These are phyloP conservation scores for Drosophila serrata DNA, from an alignment of 1,140 invertebrate species.

Conservation along the genomic window DNA sequence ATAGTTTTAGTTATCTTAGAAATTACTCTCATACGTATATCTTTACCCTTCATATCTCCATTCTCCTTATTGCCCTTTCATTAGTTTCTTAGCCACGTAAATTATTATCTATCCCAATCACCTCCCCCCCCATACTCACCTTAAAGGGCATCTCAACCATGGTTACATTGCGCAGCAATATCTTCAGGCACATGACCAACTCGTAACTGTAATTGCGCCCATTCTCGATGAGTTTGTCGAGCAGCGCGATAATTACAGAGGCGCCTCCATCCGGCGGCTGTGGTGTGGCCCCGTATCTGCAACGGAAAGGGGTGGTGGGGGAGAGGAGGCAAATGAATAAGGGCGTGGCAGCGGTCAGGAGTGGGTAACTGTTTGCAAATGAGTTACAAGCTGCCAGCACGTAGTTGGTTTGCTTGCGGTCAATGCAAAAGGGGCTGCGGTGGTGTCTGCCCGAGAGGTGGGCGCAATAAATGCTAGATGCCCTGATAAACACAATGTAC, in stretches of 20 bases:
- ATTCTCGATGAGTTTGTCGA: slow-evolving; percentile 88
- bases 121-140: slow-evolving; percentile 63
- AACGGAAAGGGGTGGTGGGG: slow-evolving; percentile 57
- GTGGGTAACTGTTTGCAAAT: slow-evolving; percentile 49
- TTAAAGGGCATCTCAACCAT: slow-evolving; percentile 84
- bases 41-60: neutral
- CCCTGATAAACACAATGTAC: slow-evolving; percentile 74
- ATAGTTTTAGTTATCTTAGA: neutral
- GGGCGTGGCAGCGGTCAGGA: slow-evolving; percentile 46
- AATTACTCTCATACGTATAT: neutral
- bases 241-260: slow-evolving; percentile 85
- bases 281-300: slow-evolving; percentile 82
- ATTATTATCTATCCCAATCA: neutral
- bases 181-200: slow-evolving; percentile 88
- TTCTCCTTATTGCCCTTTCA: neutral
- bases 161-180: slow-evolving; percentile 88
- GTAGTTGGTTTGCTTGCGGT: slow-evolving; percentile 49
- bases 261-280: slow-evolving; percentile 78
- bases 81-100: neutral
- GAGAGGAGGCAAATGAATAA: slow-evolving; percentile 27
- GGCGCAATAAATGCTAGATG: slow-evolving; percentile 72
- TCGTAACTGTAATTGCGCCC: slow-evolving; percentile 88
- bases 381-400: slow-evolving; percentile 49
- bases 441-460: slow-evolving; percentile 4
- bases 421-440: slow-evolving; percentile 21